Conservation (phyloP, 2,888 invertebrate genomes). For the Callyntrura sp. region DNA sequence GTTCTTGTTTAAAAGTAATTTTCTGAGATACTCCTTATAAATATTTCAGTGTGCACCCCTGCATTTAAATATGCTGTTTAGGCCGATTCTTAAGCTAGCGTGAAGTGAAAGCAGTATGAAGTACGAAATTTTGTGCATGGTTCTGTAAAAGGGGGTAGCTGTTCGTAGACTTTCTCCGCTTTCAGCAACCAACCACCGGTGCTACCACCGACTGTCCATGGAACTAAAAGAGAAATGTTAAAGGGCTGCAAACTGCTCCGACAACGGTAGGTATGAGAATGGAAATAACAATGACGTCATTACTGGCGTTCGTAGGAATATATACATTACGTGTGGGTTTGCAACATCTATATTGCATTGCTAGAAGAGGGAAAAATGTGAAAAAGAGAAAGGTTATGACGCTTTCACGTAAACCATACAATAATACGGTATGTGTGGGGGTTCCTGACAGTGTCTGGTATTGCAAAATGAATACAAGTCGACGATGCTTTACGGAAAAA, state of each 20-base stretch:
- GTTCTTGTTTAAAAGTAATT: no score
- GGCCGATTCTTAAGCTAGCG: no score
- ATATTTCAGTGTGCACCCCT: no score
- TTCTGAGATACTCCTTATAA: no score
- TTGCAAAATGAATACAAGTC: background rate
- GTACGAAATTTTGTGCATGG: background rate
- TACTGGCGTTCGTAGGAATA: conserved; percentile 50
- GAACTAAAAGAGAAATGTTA: conserved; percentile 13
- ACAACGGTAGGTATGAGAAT: conserved; percentile 36
- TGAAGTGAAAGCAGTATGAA: background rate
- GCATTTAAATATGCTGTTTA: no score
- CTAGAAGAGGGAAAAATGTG: conserved; percentile 31
- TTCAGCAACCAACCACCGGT: background rate
- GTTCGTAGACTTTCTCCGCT: background rate
- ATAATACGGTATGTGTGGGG: background rate
- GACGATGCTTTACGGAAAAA: background rate
- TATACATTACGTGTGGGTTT: conserved; percentile 47
- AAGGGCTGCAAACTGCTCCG: conserved; percentile 42
- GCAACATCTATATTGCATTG: no score
- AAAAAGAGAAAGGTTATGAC: conserved; percentile 12
- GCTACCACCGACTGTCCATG: conserved; percentile 43
- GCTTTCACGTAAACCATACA: conserved; percentile 27
- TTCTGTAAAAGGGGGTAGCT: background rate
- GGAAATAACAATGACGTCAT: conserved; percentile 78
- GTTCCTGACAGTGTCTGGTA: background rate